Evolutionary conservation across 2,888 invertebrate genomes (phyloP).

Genomic region (Athripsodes cinereus): DNA sequence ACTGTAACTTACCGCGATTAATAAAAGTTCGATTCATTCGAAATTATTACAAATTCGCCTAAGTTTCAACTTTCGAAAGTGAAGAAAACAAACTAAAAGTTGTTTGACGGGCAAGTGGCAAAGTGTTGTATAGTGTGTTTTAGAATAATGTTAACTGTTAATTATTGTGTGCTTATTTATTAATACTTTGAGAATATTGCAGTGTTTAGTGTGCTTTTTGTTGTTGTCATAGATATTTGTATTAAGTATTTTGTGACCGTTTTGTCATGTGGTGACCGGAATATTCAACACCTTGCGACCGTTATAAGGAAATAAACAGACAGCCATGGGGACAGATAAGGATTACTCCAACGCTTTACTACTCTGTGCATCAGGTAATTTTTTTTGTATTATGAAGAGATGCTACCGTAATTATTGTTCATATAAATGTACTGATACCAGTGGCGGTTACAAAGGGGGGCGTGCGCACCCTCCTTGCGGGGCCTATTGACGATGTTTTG

Average conservation of each 20-base stretch:
- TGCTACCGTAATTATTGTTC: not conserved
- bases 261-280: constrained; percentile 1
- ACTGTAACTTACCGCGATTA: constrained; percentile 1
- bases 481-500: no score
- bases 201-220: not conserved
- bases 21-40: not conserved
- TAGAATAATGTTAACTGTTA: not conserved
- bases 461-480: no score
- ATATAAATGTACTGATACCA: not conserved
- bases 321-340: not conserved
- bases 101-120: not conserved
- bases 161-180: not conserved
- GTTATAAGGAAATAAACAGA: not conserved
- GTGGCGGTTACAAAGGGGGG: no score
- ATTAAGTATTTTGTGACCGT: not conserved
- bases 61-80: constrained; percentile 12
- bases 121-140: not conserved
- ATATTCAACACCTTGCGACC: not conserved
- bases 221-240: not conserved
- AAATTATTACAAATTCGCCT: not conserved
- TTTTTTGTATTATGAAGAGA: not conserved
- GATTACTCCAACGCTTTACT: not conserved
- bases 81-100: constrained; percentile 18
- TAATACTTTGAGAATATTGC: not conserved
- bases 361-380: not conserved